These are phyloP conservation scores for Protula sp. DNA, from an alignment of 2,888 invertebrate species.

Conservation along the genomic window DNA sequence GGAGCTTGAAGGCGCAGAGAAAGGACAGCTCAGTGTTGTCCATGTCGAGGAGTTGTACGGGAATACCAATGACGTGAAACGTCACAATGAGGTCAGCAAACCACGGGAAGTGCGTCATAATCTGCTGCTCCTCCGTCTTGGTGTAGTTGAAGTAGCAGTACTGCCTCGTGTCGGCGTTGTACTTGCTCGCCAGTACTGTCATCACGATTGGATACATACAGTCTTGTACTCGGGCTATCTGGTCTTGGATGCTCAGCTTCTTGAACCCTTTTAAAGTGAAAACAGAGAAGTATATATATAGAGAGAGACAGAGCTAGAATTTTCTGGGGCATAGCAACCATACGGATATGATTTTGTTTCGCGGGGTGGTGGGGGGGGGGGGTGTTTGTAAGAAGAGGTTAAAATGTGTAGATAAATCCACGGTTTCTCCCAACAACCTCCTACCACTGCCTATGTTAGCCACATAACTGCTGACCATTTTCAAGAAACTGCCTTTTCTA, in stretches of 20 bases:
- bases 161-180: conserved; percentile 30
- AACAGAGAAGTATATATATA: no score
- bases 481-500: no score
- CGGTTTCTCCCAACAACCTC: no score
- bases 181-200: conserved; percentile 33
- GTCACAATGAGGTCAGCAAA: conserved; percentile 10
- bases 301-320: no score
- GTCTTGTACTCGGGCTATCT: conserved; percentile 37
- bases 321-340: no score
- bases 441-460: no score
- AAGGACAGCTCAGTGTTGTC: conserved; percentile 38
- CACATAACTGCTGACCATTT: no score
- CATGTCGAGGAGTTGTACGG: conserved; percentile 30
- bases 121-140: conserved; percentile 5
- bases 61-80: conserved; percentile 34
- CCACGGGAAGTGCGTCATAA: conserved; percentile 5
- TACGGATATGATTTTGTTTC: no score
- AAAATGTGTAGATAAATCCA: no score
- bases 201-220: conserved; percentile 43
- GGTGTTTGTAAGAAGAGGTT: no score
- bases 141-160: conserved; percentile 41
- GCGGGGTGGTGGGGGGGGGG: no score
- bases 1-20: conserved; percentile 37
- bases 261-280: conserved; percentile 46
- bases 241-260: conserved; percentile 34